Percentiles rank a stretch among this genome's conserved stretches.
These are phyloP conservation scores for Tychaedon coryphoeus DNA, from an alignment of 2,113 vertebrate genomes.

Conservation along the genomic window DNA sequence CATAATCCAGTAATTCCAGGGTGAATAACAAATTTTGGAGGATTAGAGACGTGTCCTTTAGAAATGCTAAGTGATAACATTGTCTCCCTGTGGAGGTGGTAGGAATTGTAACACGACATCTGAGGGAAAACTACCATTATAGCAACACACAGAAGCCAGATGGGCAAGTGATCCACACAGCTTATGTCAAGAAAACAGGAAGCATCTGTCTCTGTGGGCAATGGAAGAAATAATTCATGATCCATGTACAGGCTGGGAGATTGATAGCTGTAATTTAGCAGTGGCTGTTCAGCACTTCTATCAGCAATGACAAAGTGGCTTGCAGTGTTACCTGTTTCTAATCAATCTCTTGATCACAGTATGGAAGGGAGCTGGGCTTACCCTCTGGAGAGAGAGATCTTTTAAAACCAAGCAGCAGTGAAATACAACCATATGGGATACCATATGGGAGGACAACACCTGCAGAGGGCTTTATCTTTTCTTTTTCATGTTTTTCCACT, in stretches of 20 bases:
- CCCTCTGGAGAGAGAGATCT: neutral
- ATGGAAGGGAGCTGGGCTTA: neutral
- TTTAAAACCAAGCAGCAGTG: neutral
- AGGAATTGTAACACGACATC: slow-evolving; percentile 17
- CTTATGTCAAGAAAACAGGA: slow-evolving; percentile 38
- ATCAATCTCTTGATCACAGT: slow-evolving; percentile 28
- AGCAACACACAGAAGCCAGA: neutral
- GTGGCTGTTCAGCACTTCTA: slow-evolving; percentile 55
- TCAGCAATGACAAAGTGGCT: slow-evolving; percentile 48
- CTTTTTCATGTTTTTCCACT: neutral
- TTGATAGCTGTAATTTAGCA: slow-evolving; percentile 66
- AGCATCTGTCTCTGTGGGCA: slow-evolving; percentile 33
- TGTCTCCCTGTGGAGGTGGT: neutral
- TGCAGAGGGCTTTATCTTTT: slow-evolving; percentile 7
- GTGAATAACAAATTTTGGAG: neutral
- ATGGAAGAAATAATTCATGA: slow-evolving; percentile 51
- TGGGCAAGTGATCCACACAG: slow-evolving; percentile 21
- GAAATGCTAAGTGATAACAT: neutral
- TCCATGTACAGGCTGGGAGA: slow-evolving; percentile 23
- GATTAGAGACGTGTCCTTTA: neutral
- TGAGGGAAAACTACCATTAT: neutral
- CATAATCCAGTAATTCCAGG: neutral
- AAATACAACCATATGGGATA: neutral
- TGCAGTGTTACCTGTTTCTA: slow-evolving; percentile 51
- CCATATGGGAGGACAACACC: slow-evolving; percentile 51